Evolutionary conservation across 1,140 invertebrate species (phyloP).

Genomic region (Leptinotarsa defecta): DNA sequence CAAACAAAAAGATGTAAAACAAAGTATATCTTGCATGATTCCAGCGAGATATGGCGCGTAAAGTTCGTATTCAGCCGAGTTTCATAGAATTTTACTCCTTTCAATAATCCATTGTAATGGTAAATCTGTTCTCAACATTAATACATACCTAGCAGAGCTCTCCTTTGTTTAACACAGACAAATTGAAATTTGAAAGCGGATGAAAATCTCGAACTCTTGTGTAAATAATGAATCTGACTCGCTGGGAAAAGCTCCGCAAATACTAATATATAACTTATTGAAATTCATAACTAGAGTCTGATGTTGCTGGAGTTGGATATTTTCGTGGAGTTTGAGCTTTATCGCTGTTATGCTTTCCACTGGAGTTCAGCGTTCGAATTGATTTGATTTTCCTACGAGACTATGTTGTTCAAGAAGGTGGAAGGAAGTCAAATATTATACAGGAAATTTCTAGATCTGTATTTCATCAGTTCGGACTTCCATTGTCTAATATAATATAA

Average conservation of each 20-base stretch:
- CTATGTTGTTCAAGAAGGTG: no score
- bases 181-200: conserved; percentile 37
- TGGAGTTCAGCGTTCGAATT: no score
- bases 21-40: conserved; percentile 21
- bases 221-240: conserved; percentile 39
- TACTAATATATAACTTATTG: conserved; percentile 47
- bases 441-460: no score
- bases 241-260: conserved; percentile 33
- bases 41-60: neutral
- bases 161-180: conserved; percentile 44
- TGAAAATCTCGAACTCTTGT: conserved; percentile 45
- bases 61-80: conserved; percentile 4
- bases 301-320: neutral
- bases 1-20: conserved; percentile 22
- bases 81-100: conserved; percentile 11
- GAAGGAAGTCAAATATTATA: no score
- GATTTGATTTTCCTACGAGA: no score
- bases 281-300: conserved; percentile 47
- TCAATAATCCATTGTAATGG: conserved; percentile 34
- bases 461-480: no score
- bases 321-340: neutral
- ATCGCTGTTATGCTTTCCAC: neutral
- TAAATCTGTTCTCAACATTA: conserved; percentile 35
- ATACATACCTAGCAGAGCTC: conserved; percentile 33
- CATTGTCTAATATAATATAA: no score